Evolutionary conservation across 2,888 invertebrate genomes (phyloP).

Genomic region (Cryptocheilus praepositus): DNA sequence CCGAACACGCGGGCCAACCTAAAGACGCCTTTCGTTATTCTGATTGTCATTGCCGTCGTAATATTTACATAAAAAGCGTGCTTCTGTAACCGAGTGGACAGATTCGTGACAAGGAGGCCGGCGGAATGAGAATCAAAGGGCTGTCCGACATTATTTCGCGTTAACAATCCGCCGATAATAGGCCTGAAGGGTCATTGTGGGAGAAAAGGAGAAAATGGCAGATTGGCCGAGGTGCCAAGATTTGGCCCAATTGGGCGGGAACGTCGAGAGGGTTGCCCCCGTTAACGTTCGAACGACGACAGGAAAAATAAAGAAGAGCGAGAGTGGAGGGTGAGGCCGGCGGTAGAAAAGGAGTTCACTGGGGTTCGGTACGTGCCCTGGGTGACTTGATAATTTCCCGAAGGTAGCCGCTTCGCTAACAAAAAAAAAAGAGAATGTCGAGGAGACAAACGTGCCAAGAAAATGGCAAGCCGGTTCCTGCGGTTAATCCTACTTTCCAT

Average conservation of each 20-base stretch:
- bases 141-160: conserved; percentile 31
- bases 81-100: too few species aligned
- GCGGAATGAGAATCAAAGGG: too few species aligned
- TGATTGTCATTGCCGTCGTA: too few species aligned
- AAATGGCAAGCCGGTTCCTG: conserved; percentile 15
- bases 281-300: conserved; percentile 42
- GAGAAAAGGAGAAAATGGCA: conserved; percentile 44
- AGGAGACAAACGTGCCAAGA: conserved; percentile 31
- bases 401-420: neutral
- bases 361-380: conserved; percentile 33
- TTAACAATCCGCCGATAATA: conserved; percentile 47
- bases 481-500: too few species aligned
- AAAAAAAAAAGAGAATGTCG: too few species aligned
- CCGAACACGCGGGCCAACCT: too few species aligned
- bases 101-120: too few species aligned
- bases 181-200: conserved; percentile 43
- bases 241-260: conserved; percentile 40
- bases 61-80: too few species aligned
- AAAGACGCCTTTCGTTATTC: too few species aligned
- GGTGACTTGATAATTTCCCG: conserved; percentile 34
- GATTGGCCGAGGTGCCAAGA: conserved; percentile 61
- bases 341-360: conserved; percentile 3
- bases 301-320: conserved; percentile 26
- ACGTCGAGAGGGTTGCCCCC: conserved; percentile 55
- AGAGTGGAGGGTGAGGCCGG: conserved; percentile 15